Percentiles rank a stretch among this genome's conserved stretches.
Evolutionary conservation across 2,797 vertebrate species (phyloP).

Genomic region (Microctenopoma stevenorrisi): DNA sequence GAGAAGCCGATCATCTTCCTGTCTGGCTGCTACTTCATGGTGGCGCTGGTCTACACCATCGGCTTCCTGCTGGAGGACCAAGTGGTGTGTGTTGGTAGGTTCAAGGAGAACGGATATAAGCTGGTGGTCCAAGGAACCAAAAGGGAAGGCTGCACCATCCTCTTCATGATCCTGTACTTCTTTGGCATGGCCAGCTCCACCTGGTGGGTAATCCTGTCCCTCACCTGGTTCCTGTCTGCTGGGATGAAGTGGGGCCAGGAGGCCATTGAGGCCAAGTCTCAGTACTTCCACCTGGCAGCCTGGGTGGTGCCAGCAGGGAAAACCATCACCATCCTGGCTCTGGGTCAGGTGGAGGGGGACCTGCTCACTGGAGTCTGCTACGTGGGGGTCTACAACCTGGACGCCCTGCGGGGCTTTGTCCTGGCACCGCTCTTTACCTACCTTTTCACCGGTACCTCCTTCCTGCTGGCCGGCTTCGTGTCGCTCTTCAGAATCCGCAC

Average conservation of each 20-base stretch:
- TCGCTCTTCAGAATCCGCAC: conserved; percentile 92
- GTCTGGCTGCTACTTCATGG: conserved; percentile 95
- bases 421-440: conserved; percentile 90
- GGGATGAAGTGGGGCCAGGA: conserved; percentile 96
- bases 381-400: conserved; percentile 89
- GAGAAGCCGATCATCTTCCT: conserved; percentile 95
- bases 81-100: conserved; percentile 88
- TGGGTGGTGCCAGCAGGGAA: conserved; percentile 93
- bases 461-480: conserved; percentile 91
- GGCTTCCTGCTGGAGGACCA: conserved; percentile 91
- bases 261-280: conserved; percentile 91
- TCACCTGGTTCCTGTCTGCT: conserved; percentile 94
- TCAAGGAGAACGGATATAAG: conserved; percentile 86
- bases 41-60: conserved; percentile 87
- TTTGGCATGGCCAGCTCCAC: conserved; percentile 93
- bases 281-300: conserved; percentile 92
- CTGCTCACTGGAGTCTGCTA: conserved; percentile 92
- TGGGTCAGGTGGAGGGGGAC: conserved; percentile 93
- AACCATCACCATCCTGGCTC: conserved; percentile 91
- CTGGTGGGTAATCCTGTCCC: conserved; percentile 94
- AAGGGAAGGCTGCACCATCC: conserved; percentile 91
- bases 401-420: conserved; percentile 89
- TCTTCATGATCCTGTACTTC: conserved; percentile 95
- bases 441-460: conserved; percentile 92
- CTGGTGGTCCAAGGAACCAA: conserved; percentile 94